Evolutionary conservation across 2,113 vertebrate genomes (phyloP), one percentile per base, ranked within the genome.

Genomic region (Hemiprocne comata): DNA sequence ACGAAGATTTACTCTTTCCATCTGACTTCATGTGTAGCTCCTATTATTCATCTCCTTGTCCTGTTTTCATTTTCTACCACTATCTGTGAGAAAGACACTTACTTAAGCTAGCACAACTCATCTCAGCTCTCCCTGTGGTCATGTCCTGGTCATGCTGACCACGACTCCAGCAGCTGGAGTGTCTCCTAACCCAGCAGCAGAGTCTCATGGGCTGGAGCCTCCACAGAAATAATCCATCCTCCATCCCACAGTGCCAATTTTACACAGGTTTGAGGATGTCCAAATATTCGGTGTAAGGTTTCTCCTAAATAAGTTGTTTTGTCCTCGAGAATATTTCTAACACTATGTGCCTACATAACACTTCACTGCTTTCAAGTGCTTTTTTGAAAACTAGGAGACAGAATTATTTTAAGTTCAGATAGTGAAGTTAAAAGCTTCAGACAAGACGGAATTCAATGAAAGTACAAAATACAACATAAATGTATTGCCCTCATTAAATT

Each of bases 1-100:
- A 75, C 72, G 71, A 75, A 96, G 97, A 97, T 97, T 97, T 97
- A 97, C 79, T 94, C 88, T 95, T 97, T 98, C 95, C 84, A 77
- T 95, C 93, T 89, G 75, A 96, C 89, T 98, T 96, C 91, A 81
- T 29, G 73, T 9, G 70, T 33, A 87, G 78, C 75, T 94, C 89
- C 93, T 57, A 69, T 94, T 89, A 87, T 62, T 95, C 88, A 95
- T 17, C 57, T 75, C 72, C 92, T 83, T 76, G 67, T 87, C 80
- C 86, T 57, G 46, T 94, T 88, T 76, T 82, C 90, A 66, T 87
- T 90, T 87, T 74, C 70, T 40, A 20, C 58, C 26, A 38, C 44
- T 75, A 17, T 44, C 88, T 87, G 42, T 33, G 19, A 86, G 53
- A 71, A 60, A 84, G 34, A 46, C 15, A 44, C 74, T 83, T 67